Evolutionary conservation across 1,140 invertebrate species (phyloP), one percentile per base, ranked within the genome.

Genomic region (Schlechtendalia chinensis): DNA sequence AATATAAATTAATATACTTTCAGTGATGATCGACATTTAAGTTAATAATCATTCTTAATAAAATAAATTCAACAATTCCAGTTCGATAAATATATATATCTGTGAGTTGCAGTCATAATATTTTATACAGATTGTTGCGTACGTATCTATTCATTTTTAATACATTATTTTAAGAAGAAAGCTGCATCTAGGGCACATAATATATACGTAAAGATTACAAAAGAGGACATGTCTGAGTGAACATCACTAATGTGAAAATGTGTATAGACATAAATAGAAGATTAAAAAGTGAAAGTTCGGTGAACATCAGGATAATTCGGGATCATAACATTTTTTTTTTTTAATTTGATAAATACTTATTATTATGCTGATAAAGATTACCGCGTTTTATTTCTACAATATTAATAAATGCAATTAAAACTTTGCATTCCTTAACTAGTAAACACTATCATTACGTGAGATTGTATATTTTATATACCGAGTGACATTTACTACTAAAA

Each of bases 201-300:
- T 65, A 11, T 45, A 12, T 69, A 45, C 14, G 45, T 69, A 69
- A 69, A 69, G 45, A 32, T 69, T 69, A 69, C 50, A 47, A 69
- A 69, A 50, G n/a, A 50, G 2, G 22, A 69, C 22, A 50, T 50
- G 45, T 50, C 22, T 50, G 67, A 69, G 45, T 69, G 67, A 69
- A 12, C 67, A 69, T 50, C 45, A 69, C 39, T 47, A 69, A 69
- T 69, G 45, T 69, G 16, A 69, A 69, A 50, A 50, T 69, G 16
- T 50, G 24, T 27, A 17, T 24, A 59, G 5, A 27, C 4, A 69
- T 19, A 67, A 45, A 67, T 67, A 22, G 45, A n/a, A 69, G 22
- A 69, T 14, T 27, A 10, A 50, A 69, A 69, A 69, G 67, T 69
- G 67, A 69, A 69, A 69, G 67, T 69, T 69, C 17, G 1, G 6